These are phyloP conservation scores for Galagoides demidoff DNA, from an alignment of 2,797 vertebrate species.

Conservation along the genomic window DNA sequence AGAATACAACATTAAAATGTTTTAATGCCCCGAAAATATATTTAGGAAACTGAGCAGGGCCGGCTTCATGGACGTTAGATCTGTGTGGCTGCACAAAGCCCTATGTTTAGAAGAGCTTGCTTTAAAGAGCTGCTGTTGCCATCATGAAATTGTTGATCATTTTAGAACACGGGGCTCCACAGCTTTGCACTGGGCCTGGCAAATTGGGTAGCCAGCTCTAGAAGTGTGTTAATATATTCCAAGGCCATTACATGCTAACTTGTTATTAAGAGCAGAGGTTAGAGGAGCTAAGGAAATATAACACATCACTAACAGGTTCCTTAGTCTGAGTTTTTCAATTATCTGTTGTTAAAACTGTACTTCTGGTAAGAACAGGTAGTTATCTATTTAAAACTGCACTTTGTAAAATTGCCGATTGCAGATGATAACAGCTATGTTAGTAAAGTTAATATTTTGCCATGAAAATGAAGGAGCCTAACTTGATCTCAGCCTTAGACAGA, in stretches of 20 bases:
- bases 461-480: not conserved
- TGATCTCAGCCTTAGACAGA: constrained; percentile 12
- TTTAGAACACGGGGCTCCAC: not conserved
- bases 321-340: not conserved
- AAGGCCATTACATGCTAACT: not conserved
- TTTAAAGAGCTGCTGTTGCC: not conserved
- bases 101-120: not conserved
- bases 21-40: not conserved
- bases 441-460: constrained; percentile 26
- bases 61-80: not conserved
- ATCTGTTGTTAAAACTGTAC: not conserved
- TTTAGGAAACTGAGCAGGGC: not conserved
- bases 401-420: constrained; percentile 32
- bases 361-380: constrained; percentile 26
- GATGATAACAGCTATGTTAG: not conserved
- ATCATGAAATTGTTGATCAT: constrained; percentile 35
- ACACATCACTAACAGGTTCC: not conserved
- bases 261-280: not conserved
- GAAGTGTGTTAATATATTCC: not conserved
- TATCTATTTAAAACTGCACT: constrained; percentile 21
- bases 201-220: not conserved
- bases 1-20: not conserved
- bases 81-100: not conserved
- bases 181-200: not conserved
- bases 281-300: constrained; percentile 36